Evolutionary conservation across 2,113 vertebrate genomes (phyloP).

Genomic region (Channa argus): DNA sequence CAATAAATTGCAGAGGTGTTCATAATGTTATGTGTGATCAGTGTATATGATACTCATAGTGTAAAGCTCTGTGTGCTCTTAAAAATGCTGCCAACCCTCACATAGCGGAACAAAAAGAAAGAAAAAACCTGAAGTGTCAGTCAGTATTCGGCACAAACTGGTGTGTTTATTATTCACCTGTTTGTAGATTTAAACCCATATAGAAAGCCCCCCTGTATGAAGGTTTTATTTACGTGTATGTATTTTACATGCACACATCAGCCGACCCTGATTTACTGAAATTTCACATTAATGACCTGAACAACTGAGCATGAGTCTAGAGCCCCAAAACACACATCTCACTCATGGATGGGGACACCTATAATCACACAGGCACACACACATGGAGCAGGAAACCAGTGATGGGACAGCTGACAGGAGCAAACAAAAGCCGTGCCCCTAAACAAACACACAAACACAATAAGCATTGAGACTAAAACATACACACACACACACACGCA

Average conservation of each 20-base stretch:
- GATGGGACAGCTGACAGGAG: conserved; percentile 52
- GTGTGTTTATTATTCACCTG: no score
- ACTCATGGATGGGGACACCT: not conserved
- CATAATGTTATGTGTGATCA: no score
- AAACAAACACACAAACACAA: conserved; percentile 76
- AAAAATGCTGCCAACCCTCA: conserved; percentile 30
- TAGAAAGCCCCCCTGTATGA: no score
- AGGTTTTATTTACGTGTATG: no score
- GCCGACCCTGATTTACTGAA: not conserved
- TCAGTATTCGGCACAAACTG: no score
- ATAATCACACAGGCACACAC: conserved; percentile 10
- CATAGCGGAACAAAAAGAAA: not conserved
- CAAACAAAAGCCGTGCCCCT: conserved; percentile 74
- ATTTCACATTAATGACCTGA: not conserved
- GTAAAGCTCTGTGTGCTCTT: not conserved
- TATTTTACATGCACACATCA: no score
- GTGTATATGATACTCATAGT: no score
- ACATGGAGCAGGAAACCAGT: conserved; percentile 55
- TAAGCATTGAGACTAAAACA: conserved; percentile 68
- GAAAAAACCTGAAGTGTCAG: no score
- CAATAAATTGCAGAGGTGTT: no score
- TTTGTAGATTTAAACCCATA: not conserved
- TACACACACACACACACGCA: conserved; percentile 12
- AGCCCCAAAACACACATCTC: not conserved
- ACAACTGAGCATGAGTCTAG: not conserved